Evolutionary conservation across 2,113 vertebrate species (phyloP).

Genomic region (Nannobrachium achirus): DNA sequence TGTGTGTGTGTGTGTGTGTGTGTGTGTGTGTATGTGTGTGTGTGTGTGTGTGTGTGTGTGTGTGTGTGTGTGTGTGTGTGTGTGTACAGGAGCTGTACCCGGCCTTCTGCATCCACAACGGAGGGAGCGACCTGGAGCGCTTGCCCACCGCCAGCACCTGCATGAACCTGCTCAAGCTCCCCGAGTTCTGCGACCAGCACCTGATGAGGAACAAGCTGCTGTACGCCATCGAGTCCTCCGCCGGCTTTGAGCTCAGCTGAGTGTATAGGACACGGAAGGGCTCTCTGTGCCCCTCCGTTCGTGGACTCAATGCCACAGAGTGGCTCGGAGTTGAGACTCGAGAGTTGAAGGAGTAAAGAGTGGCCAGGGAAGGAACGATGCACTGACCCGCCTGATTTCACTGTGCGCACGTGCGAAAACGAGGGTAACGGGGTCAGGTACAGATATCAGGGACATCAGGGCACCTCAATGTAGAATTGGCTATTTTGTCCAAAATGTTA

Average conservation of each 20-base stretch:
- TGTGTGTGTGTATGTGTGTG: background rate
- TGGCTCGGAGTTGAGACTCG: background rate
- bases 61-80: background rate
- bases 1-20: background rate
- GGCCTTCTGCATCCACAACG: slow-evolving; percentile 98
- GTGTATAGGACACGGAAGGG: slow-evolving; percentile 25
- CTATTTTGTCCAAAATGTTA: too few relatives aligned
- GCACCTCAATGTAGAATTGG: too few relatives aligned
- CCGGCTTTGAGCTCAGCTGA: slow-evolving; percentile 98
- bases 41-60: background rate
- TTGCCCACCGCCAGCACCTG: slow-evolving; percentile 98
- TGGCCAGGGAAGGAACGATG: slow-evolving; percentile 43
- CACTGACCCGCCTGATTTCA: slow-evolving; percentile 63
- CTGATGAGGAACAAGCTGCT: slow-evolving; percentile 95
- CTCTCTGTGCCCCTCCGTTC: slow-evolving; percentile 27
- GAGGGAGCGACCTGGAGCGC: slow-evolving; percentile 92
- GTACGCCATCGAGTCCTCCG: slow-evolving; percentile 96
- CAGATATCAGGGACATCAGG: too few relatives aligned
- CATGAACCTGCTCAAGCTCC: slow-evolving; percentile 99
- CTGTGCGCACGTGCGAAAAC: slow-evolving; percentile 30
- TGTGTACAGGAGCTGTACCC: slow-evolving; percentile 92
- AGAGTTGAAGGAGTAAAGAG: background rate
- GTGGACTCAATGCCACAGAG: slow-evolving; percentile 19
- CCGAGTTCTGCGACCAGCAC: slow-evolving; percentile 92
- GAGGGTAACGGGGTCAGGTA: slow-evolving; percentile 1